These are phyloP conservation scores for Apis laboriosa DNA, from an alignment of 1,140 invertebrate genomes.

Conservation along the genomic window DNA sequence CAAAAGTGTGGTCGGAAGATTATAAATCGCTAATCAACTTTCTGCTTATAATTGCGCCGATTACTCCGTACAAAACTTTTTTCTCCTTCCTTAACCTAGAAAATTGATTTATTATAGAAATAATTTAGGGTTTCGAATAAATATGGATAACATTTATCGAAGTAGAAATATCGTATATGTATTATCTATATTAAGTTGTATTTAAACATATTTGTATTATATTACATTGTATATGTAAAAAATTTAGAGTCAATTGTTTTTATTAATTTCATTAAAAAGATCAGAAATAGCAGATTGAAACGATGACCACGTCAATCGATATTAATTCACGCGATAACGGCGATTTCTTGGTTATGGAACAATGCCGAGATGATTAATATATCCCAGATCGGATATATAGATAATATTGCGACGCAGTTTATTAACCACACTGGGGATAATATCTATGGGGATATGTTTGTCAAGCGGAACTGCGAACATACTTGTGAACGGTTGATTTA, in stretches of 20 bases:
- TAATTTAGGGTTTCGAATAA: too few species aligned
- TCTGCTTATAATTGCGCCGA: not conserved
- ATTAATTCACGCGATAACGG: not conserved
- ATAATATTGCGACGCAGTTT: conserved; percentile 24
- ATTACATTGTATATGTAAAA: too few species aligned
- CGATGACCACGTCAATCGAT: not conserved
- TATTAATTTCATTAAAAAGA: not conserved
- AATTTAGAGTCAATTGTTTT: not conserved
- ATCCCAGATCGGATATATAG: conserved; percentile 1
- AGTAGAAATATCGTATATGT: too few species aligned
- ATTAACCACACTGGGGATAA: conserved; percentile 21
- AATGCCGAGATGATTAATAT: not conserved
- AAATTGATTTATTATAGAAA: too few species aligned
- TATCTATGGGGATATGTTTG: conserved; percentile 22
- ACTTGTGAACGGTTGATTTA: conserved; percentile 16
- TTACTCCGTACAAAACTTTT: not conserved
- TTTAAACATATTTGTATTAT: too few species aligned
- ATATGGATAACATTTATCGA: too few species aligned
- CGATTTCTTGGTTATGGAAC: not conserved
- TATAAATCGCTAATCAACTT: not conserved
- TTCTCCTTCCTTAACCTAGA: too few species aligned
- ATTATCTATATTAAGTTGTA: too few species aligned
- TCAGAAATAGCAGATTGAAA: not conserved
- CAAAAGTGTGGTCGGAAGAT: not conserved
- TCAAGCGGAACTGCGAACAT: conserved; percentile 9